Evolutionary conservation across 2,888 invertebrate genomes (phyloP).

Genomic region (Mesopsocus fuscifrons): DNA sequence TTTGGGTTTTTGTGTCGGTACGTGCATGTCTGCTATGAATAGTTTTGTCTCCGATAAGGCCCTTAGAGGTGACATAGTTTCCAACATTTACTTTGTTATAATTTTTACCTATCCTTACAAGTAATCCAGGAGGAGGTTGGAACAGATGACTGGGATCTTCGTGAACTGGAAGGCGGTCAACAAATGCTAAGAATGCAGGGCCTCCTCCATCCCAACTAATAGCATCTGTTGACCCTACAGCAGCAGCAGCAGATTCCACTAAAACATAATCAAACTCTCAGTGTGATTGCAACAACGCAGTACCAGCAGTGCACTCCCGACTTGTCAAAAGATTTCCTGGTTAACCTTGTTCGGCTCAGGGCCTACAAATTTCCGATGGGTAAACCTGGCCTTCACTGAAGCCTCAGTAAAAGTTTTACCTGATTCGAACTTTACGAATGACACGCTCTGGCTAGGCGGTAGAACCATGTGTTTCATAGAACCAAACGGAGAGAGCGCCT

Average conservation of each 20-base stretch:
- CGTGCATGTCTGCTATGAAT: no score
- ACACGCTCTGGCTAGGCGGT: conserved; percentile 62
- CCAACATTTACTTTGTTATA: no score
- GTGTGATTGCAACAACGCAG: no score
- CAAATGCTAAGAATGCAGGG: neutral
- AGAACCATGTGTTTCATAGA: conserved; percentile 40
- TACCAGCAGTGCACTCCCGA: no score
- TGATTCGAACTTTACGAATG: conserved; percentile 44
- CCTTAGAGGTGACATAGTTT: no score
- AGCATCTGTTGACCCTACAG: neutral
- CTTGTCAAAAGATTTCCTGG: no score
- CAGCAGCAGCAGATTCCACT: neutral
- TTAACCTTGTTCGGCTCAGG: no score
- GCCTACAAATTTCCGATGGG: no score
- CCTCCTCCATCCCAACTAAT: neutral
- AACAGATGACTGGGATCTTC: neutral
- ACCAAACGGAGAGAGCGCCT: conserved; percentile 32
- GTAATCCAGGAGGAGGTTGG: conserved; percentile 44
- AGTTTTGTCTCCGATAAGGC: no score
- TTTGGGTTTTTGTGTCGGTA: no score
- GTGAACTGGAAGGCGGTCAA: neutral
- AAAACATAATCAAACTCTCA: neutral
- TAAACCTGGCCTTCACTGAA: no score
- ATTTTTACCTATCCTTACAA: conserved; percentile 16
- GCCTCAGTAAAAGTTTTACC: no score